A percentile compares a stretch with the other conserved stretches of the same genome.
Conservation (phyloP, 2,888 invertebrate species). For the Ganaspis brasiliensis region DNA sequence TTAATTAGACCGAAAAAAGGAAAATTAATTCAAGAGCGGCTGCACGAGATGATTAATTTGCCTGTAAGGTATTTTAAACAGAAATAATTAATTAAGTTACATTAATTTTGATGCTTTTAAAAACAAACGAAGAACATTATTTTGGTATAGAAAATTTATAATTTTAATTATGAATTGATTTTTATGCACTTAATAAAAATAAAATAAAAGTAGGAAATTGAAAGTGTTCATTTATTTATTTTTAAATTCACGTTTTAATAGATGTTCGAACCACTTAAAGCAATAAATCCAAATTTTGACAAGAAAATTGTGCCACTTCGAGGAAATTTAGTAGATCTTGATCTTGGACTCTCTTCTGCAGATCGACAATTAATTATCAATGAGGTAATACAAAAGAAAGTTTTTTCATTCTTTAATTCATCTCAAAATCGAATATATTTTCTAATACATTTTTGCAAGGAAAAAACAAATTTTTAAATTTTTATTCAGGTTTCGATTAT, state of each 20-base stretch:
- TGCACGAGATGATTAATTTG: slow-evolving; percentile 46
- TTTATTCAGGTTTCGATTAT: no score
- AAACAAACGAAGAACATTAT: background rate
- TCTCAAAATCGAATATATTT: background rate
- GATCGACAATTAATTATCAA: slow-evolving; percentile 68
- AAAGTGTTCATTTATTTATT: no score
- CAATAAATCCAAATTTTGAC: slow-evolving; percentile 69
- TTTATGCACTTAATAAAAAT: no score
- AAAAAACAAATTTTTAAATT: no score
- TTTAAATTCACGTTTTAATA: slow-evolving; percentile 41
- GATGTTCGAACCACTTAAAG: slow-evolving; percentile 64
- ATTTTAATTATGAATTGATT: no score
- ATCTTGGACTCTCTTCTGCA: slow-evolving; percentile 76
- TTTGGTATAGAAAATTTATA: no score
- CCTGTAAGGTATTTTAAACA: slow-evolving; percentile 45
- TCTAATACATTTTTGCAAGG: no score
- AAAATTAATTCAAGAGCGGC: slow-evolving; percentile 46
- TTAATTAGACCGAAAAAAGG: slow-evolving; percentile 58
- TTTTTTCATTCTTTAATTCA: background rate
- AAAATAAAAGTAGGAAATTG: no score
- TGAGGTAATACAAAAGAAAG: slow-evolving; percentile 55
- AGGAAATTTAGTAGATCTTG: slow-evolving; percentile 78
- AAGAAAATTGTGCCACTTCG: slow-evolving; percentile 75
- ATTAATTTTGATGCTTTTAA: background rate
- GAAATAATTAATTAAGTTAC: background rate